Evolutionary conservation across 2,113 vertebrate species (phyloP).

Genomic region (Phalacrocorax brasilianus): DNA sequence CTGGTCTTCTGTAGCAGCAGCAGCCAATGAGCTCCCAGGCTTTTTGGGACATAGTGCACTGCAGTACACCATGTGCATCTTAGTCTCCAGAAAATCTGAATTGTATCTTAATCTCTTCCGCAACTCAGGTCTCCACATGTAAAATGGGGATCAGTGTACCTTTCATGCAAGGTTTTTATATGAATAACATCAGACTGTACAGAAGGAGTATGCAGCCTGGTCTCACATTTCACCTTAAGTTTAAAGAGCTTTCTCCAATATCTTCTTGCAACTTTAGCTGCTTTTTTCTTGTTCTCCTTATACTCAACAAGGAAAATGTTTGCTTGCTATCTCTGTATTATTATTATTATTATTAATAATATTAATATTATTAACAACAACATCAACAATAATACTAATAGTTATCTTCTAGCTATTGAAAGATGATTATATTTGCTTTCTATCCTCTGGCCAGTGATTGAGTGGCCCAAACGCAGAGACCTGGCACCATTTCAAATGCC

Average conservation of each 20-base stretch:
- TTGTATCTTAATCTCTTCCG: not conserved
- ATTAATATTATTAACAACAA: too few species aligned
- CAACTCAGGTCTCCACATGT: not conserved
- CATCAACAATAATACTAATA: not conserved
- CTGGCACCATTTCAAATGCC: not conserved
- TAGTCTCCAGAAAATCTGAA: not conserved
- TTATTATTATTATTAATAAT: too few species aligned
- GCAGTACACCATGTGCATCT: not conserved
- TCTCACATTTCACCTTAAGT: not conserved
- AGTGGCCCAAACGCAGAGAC: not conserved
- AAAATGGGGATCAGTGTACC: not conserved
- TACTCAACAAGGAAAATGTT: not conserved
- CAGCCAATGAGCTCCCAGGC: not conserved
- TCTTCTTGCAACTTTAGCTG: not conserved
- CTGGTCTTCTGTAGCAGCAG: not conserved
- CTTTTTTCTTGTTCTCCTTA: not conserved
- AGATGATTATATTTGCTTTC: not conserved
- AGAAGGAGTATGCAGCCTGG: not conserved
- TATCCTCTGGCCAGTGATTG: not conserved
- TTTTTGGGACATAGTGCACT: not conserved
- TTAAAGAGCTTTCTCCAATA: not conserved
- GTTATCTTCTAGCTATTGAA: not conserved
- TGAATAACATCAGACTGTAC: not conserved
- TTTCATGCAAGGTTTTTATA: not conserved
- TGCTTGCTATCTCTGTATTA: not conserved